Evolutionary conservation across 2,888 invertebrate species (phyloP).

Genomic region (Neuroscelio doddi): DNA sequence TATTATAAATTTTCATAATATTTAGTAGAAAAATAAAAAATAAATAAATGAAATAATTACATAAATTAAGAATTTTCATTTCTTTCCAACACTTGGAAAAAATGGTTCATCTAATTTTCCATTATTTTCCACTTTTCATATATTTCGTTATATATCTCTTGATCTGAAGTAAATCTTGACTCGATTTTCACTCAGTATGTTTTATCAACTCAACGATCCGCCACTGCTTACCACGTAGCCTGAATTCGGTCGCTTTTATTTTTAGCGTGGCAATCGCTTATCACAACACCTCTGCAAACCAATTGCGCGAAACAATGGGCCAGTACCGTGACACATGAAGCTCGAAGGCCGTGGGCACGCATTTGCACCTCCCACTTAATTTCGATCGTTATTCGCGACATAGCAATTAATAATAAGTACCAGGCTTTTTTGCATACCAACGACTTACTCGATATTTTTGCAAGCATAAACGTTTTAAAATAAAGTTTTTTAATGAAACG

Average conservation of each 20-base stretch:
- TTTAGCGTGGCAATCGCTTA: conserved; percentile 53
- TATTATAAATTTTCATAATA: conserved; percentile 56
- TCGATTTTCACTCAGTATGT: too few species aligned
- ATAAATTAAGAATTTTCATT: conserved; percentile 7
- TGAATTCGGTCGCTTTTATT: conserved; percentile 46
- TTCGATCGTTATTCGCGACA: conserved; percentile 28
- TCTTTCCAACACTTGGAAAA: not conserved
- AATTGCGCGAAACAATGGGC: conserved; percentile 50
- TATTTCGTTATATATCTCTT: too few species aligned
- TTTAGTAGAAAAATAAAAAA: too few species aligned
- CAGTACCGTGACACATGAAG: conserved; percentile 43
- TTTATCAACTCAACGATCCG: conserved; percentile 33
- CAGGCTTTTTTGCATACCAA: conserved; percentile 15
- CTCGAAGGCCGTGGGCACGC: conserved; percentile 38
- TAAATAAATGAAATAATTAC: too few species aligned
- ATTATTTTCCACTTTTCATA: conserved; percentile 3
- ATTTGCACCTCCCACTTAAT: conserved; percentile 38
- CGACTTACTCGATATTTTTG: too few species aligned
- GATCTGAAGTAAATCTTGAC: too few species aligned
- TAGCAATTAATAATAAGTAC: conserved; percentile 40
- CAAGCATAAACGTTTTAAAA: too few species aligned
- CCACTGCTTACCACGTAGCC: conserved; percentile 20
- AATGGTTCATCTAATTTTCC: not conserved
- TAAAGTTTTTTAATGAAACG: too few species aligned
- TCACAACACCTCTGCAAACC: conserved; percentile 52